Evolutionary conservation across 2,888 invertebrate species (phyloP), one percentile per base, ranked within the genome.

Genomic region (Dermolepida albohirtum): DNA sequence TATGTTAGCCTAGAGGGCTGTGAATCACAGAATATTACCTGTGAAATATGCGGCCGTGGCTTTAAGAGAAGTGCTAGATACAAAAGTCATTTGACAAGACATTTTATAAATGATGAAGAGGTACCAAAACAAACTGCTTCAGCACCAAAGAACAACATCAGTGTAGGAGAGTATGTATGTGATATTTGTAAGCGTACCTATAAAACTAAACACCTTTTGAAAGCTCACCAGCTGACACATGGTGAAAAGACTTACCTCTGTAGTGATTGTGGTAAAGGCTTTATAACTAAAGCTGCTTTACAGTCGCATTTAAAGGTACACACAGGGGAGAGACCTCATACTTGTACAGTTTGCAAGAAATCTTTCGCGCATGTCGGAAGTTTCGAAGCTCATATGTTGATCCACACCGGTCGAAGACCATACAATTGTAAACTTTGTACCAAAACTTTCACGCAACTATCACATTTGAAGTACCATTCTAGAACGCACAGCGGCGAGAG

Each of bases 321-420:
- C 63, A 78, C 78, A 0, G 80, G 79, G 2, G 74, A 76, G 22
- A 78, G 77, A 70, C 78, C 78, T 7, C 76, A 76, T 67, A 74
- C 74, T n/a, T 80, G 81, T 64, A 65, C 74, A 6, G 69, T 76
- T 51, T 81, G 81, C 67, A 74, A 77, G 27, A 80, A 79, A 72
- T 71, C 74, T 5, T 81, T 81, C 66, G 74, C 75, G 4, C 78
- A 78, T 44, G 75, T 76, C 40, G 74, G 78, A 43, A 76, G 76
- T 27, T 74, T 80, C 40, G 77, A 78, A 47, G 75, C 75, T 29
- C 82, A 81, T 63, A 75, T 78, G 67, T 66, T 79, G 17, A 78
- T 76, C 1, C 81, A 81, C 68, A 79, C 78, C 0, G 79, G 79
- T 0, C 75, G 77, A 29, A 77, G 77, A 44, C 80, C 80, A 0